A percentile compares a stretch with the other conserved stretches of the same genome.
Conservation (phyloP, 2,888 invertebrate genomes). For the Diogma glabrata region DNA sequence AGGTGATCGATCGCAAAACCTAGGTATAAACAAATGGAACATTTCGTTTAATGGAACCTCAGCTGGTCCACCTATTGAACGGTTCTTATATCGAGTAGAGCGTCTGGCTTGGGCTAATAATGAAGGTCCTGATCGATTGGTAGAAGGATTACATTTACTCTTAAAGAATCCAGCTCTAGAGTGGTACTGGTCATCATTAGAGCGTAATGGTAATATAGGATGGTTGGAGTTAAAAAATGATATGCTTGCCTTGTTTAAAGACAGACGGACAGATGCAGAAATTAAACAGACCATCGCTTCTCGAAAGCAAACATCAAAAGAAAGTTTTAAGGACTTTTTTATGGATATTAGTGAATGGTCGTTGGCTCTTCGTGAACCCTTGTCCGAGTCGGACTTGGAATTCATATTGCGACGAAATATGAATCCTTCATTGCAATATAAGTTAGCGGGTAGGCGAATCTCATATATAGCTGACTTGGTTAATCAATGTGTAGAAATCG, state of each 20-base stretch:
- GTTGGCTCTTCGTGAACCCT: background rate
- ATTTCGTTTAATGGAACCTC: background rate
- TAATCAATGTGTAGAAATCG: background rate
- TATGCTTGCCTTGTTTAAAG: background rate
- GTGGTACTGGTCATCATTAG: background rate
- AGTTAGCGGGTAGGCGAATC: background rate
- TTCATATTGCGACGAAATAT: background rate
- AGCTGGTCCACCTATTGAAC: background rate
- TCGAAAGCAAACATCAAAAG: background rate
- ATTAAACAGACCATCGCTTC: background rate
- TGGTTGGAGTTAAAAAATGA: background rate
- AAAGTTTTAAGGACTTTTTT: background rate
- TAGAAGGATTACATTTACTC: background rate
- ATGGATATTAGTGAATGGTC: background rate
- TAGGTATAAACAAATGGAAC: no score
- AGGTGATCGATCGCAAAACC: no score
- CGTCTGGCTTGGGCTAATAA: background rate
- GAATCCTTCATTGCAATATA: background rate
- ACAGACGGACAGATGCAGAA: background rate
- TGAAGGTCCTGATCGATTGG: background rate
- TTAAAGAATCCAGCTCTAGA: background rate
- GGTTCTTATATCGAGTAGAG: background rate
- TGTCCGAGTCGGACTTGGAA: background rate
- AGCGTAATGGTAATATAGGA: background rate
- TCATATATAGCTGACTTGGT: background rate